Base-by-base conservation (phyloP, 2,113 vertebrate species). In the Cygnus atratus region DNA sequence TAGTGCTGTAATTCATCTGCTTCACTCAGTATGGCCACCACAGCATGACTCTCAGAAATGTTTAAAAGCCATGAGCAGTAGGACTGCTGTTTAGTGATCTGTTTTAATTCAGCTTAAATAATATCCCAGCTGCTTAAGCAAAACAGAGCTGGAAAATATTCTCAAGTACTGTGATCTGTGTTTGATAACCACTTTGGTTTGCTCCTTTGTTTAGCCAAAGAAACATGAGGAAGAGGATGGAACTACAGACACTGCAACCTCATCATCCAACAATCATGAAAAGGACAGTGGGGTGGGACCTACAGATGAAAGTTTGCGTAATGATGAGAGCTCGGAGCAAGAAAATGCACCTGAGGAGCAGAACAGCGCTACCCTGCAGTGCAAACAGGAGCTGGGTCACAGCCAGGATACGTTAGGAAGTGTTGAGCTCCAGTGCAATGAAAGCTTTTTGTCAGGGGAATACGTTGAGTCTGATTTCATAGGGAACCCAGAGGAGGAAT, bases 231-330 rank as follows among this genome's bases (percentile, higher is more conserved):
- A 99, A 55, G 98, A 99, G 85, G 98, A 98, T 92, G 98, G 98
- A n/a, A 98, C 98, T 43, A 99, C 99, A 58, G 99, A 99, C 93
- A 98, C 98, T 10, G 99, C 99, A 44, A 99, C 99, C 39, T 99
- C 99, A 33, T 99, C 99, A 78, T 98, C 98, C 37, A 99, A 98
- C 89, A 98, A 98, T 89, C 98, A 98, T 3, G 98, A 98, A 95
- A 99, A 98, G 90, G 98, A 99, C 86, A 98, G 98, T 29, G 97
- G 98, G 2, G 96, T 98, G 65, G 98, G 98, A 48, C 97, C 98
- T 70, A 99, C 98, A 7, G 98, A 99, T 79, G 98, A 98, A 83
- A 98, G 98, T 77, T 91, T 98, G 19, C 96, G 97, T 19, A 98
- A 98, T 4, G 98, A 98, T 0, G 99, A 98, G 85, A 98, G 98